phyloP scores from a whole-genome alignment of 2,113 vertebrate species.

The Gallinago jamesoni region DNA sequence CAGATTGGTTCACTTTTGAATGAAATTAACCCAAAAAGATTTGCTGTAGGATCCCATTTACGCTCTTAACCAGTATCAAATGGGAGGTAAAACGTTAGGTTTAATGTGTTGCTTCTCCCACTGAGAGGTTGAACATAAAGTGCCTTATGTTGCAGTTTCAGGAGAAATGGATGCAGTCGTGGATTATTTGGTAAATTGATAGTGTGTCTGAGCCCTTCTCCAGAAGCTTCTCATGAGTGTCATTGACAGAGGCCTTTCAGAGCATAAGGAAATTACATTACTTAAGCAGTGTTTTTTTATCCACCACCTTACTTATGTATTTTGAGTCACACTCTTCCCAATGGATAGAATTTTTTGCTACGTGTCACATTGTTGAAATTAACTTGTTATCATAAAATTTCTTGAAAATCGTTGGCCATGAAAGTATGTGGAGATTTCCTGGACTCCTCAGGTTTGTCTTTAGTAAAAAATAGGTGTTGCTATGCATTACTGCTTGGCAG shows the following conservation, averaged over 20 bases:
- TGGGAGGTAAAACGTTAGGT: neutral
- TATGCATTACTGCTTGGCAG: neutral
- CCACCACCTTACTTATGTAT: neutral
- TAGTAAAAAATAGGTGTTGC: neutral
- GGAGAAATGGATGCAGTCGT: neutral
- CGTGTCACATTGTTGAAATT: neutral
- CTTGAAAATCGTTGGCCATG: neutral
- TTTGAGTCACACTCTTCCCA: neutral
- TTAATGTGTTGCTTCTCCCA: neutral
- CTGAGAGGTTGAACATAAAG: neutral
- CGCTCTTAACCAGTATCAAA: neutral
- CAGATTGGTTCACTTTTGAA: neutral
- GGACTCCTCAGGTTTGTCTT: neutral
- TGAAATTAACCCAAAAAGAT: neutral
- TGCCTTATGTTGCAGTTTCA: neutral
- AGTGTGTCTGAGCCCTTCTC: neutral
- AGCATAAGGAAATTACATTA: neutral
- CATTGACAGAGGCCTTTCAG: neutral
- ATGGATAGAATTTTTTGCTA: neutral
- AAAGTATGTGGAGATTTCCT: neutral
- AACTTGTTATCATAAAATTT: neutral
- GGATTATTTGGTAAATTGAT: neutral
- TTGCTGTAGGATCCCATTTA: neutral
- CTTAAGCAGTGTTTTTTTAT: neutral
- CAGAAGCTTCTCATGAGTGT: neutral